phyloP scores from a whole-genome alignment of 2,888 invertebrate genomes.

The Amphiduros pacificus region DNA sequence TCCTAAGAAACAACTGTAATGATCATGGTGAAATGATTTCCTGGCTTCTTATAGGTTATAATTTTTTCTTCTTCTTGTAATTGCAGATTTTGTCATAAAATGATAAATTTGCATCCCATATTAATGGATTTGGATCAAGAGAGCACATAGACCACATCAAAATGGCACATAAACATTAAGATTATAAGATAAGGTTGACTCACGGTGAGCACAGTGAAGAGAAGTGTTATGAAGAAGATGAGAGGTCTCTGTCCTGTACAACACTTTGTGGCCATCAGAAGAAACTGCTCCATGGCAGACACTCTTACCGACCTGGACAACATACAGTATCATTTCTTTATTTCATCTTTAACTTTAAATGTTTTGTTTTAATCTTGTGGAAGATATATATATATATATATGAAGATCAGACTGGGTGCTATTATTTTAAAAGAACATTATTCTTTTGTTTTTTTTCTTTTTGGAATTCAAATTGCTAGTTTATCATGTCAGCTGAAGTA shows the following conservation, averaged over 20 bases:
- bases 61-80: too few species aligned
- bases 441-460: background rate
- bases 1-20: too few species aligned
- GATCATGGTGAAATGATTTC: too few species aligned
- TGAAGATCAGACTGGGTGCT: background rate
- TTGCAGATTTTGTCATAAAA: too few species aligned
- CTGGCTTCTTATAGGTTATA: too few species aligned
- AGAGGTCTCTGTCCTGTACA: conserved; percentile 68
- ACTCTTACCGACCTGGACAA: conserved; percentile 68
- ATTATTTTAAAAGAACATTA: too few species aligned
- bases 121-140: too few species aligned
- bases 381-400: background rate
- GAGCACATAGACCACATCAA: too few species aligned
- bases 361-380: background rate
- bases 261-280: conserved; percentile 79
- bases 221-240: conserved; percentile 69
- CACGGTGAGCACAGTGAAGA: conserved; percentile 66
- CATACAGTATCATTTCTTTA: background rate
- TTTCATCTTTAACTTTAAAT: background rate
- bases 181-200: too few species aligned
- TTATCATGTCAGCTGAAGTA: background rate
- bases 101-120: too few species aligned
- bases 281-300: conserved; percentile 81
- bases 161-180: too few species aligned
- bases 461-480: background rate